These are phyloP conservation scores for Schrankia costaestrigalis DNA, from an alignment of 2,888 invertebrate species.

Conservation along the genomic window DNA sequence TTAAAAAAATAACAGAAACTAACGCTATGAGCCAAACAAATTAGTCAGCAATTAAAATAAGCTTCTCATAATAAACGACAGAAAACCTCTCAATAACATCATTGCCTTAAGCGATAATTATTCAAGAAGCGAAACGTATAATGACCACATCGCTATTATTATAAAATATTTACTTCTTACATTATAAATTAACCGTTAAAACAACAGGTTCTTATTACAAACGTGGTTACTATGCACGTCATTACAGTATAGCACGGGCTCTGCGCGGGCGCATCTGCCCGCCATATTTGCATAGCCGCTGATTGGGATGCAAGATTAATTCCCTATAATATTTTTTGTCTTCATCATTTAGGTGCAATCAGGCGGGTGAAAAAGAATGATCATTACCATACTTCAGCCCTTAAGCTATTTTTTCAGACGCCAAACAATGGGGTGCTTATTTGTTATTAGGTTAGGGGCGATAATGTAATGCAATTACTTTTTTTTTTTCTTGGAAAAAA, in stretches of 20 bases:
- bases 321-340: conserved; percentile 76
- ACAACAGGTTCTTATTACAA: conserved; percentile 51
- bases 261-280: conserved; percentile 61
- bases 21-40: conserved; percentile 24
- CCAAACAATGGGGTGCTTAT: conserved; percentile 77
- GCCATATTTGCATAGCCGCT: conserved; percentile 70
- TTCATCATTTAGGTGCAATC: conserved; percentile 77
- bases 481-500: conserved; percentile 59
- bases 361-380: conserved; percentile 69
- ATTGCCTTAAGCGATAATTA: conserved; percentile 32
- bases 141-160: conserved; percentile 23
- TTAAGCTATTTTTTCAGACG: conserved; percentile 77
- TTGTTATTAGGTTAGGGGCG: conserved; percentile 79
- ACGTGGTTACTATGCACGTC: conserved; percentile 34
- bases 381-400: conserved; percentile 79
- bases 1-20: conserved; percentile 8
- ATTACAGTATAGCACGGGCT: conserved; percentile 55
- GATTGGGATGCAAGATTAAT: conserved; percentile 77
- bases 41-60: conserved; percentile 33
- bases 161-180: conserved; percentile 31
- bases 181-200: conserved; percentile 39
- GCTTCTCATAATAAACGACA: conserved; percentile 26
- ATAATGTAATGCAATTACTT: conserved; percentile 79
- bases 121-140: conserved; percentile 30
- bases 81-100: conserved; percentile 26